Base-by-base conservation (phyloP, 2,888 invertebrate genomes). In the Dolichomitus sp. region DNA sequence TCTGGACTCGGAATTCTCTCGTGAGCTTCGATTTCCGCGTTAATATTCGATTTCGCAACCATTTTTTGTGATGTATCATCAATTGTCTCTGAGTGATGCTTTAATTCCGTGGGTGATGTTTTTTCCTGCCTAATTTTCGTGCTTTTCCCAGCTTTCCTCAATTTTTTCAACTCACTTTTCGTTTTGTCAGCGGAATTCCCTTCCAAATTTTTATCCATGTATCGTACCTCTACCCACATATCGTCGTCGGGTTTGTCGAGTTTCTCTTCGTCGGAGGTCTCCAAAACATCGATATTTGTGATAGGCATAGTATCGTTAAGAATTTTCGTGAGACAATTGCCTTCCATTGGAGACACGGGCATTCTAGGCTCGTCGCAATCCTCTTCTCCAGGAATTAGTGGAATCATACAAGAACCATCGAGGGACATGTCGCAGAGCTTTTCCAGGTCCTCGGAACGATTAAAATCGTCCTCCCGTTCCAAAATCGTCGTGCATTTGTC, bases 211-310 rank as follows among this genome's bases (percentile, higher is more conserved):
- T 82, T 86, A 17, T 88, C 87, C 11, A 89, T 84, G n/a, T 85
- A 85, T 12, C 82, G 75, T 5, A 91, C 88, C 54, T 90, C 88
- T 72, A 87, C 83, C 91, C 92, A 91, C 27, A 89, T 88, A 33
- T 91, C 90, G 48, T 91, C 89, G 52, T 90, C 89, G 33, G 88
- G 88, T 68, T 90, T 89, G n/a, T 88, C 88, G n/a, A 86, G 75
- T 4, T 87, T 87, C 23, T 89, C 90, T 17, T 85, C 88, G 19
- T 89, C 89, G 12, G 88, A 87, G 0, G 88, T 88, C 23, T 89
- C 87, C 5, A 89, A 80, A 23, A 88, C 87, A 52, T 87, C 87
- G 0, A 92, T 69, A 73, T 88, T 87, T 0, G 87, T 88, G 19
- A 90, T 89, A 5, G 90, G 89, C 42, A 88, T 61, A 42, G 88